Evolutionary conservation across 2,797 vertebrate species (phyloP).

Genomic region (Psittacula echo): DNA sequence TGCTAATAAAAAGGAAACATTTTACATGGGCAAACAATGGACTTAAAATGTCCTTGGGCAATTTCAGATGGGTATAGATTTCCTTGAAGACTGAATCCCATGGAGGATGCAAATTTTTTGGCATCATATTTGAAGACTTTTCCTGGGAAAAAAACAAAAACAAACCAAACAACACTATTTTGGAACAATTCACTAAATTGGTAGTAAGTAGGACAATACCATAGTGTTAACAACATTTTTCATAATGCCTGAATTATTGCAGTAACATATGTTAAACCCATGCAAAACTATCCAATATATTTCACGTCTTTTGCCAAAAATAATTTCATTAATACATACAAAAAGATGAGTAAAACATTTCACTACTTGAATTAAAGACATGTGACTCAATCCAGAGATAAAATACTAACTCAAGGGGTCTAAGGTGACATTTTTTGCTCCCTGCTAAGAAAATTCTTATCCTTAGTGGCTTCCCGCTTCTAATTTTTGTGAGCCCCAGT

Average conservation of each 20-base stretch:
- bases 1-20: conserved; percentile 60
- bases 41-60: conserved; percentile 33
- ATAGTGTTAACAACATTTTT: conserved; percentile 63
- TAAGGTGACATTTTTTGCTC: background rate
- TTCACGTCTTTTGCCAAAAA: conserved; percentile 48
- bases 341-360: conserved; percentile 26
- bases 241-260: conserved; percentile 43
- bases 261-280: conserved; percentile 45
- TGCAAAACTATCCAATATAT: conserved; percentile 23
- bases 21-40: conserved; percentile 64
- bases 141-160: conserved; percentile 35
- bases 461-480: background rate
- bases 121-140: conserved; percentile 41
- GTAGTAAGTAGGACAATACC: conserved; percentile 61
- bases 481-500: background rate
- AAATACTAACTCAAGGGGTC: background rate
- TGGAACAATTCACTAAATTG: conserved; percentile 66
- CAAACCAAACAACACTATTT: conserved; percentile 44
- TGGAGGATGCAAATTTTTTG: conserved; percentile 61
- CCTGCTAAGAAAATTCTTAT: background rate
- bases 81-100: conserved; percentile 26
- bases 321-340: conserved; percentile 20
- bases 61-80: conserved; percentile 56
- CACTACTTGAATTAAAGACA: conserved; percentile 49
- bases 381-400: conserved; percentile 7